Evolutionary conservation across 2,797 vertebrate genomes (phyloP).

Genomic region (Triplophysa yarkandensis): DNA sequence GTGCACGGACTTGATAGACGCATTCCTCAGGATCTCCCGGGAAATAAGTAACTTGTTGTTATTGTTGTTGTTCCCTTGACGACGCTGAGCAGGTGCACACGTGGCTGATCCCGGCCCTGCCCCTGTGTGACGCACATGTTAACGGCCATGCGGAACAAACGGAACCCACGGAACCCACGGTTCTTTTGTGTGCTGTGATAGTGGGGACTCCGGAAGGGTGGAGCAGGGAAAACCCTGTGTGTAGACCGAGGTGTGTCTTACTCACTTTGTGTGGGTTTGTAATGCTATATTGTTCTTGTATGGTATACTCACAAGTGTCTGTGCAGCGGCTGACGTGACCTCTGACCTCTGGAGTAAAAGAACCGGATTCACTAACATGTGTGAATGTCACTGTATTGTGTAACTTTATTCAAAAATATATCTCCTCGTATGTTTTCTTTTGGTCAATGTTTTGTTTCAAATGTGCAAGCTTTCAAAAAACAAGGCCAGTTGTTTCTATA

Average conservation of each 20-base stretch:
- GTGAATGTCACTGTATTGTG: neutral
- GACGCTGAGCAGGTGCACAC: conserved; percentile 62
- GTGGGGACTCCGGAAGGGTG: neutral
- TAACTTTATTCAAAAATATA: too few relatives aligned
- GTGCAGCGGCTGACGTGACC: too few relatives aligned
- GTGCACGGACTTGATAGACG: conserved; percentile 47
- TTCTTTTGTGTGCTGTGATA: neutral
- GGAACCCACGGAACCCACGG: too few relatives aligned
- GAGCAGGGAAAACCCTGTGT: neutral
- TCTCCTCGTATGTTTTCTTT: too few relatives aligned
- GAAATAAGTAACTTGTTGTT: conserved; percentile 64
- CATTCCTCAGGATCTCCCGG: conserved; percentile 75
- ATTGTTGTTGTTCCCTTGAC: conserved; percentile 72
- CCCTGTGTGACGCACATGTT: neutral
- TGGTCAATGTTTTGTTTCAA: too few relatives aligned
- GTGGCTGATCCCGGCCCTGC: neutral
- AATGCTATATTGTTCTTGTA: too few relatives aligned
- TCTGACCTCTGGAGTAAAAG: too few relatives aligned
- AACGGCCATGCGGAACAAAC: conserved; percentile 4
- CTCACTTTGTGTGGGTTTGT: too few relatives aligned
- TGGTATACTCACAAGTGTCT: too few relatives aligned
- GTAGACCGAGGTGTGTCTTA: neutral
- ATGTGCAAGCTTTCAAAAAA: too few relatives aligned
- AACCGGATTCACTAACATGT: too few relatives aligned
- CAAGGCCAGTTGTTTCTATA: too few relatives aligned